Base-by-base conservation (phyloP, 1,140 invertebrate genomes). In the Ptiloglossa arizonensis region DNA sequence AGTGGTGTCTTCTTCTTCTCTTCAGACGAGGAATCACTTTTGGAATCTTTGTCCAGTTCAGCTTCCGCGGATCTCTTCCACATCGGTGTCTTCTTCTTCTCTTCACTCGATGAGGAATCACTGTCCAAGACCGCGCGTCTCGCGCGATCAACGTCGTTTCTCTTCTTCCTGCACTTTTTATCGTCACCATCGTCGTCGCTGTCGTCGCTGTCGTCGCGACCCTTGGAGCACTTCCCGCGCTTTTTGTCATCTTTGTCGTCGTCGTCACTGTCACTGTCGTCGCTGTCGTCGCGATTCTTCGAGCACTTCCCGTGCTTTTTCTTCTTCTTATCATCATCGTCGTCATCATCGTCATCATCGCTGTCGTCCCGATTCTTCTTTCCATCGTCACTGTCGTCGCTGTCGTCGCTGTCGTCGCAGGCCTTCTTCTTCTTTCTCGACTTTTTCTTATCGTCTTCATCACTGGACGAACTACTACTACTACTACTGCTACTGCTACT, bases 391-490 rank as follows among this genome's bases (percentile, higher is more conserved):
- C 70, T 15, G 15, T 75, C 59, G 11, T 68, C 46, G 35, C 32
- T 41, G 46, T 73, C 70, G 48, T 63, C 59, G 35, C 32, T 29
- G 46, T 72, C 70, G 48, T 66, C 62, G 11, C 22, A 22, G 52
- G 6, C 24, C 8, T 69, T 52, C 35, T 52, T 62, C 32, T 32
- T 41, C 32, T 52, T 69, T 11, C 27, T 15, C 24, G 35, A 48
- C 62, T 67, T 75, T 13, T 35, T 17, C 13, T 63, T 63, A 13
- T 70, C 69, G 2, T 86, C 79, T 4, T 80, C 77, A 2, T 79
- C 75, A 19, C 70, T 84, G 19, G 83, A 86, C 24, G 68, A 74
- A 17, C 82, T 85, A 22, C 83, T 85, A 15, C 81, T 83, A 11
- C 79, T 81, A 3, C 82, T 84, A 11, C 78, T 81, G 5, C 74